Conservation (phyloP, 2,113 vertebrate genomes). For the Chloroceryle aenea region DNA sequence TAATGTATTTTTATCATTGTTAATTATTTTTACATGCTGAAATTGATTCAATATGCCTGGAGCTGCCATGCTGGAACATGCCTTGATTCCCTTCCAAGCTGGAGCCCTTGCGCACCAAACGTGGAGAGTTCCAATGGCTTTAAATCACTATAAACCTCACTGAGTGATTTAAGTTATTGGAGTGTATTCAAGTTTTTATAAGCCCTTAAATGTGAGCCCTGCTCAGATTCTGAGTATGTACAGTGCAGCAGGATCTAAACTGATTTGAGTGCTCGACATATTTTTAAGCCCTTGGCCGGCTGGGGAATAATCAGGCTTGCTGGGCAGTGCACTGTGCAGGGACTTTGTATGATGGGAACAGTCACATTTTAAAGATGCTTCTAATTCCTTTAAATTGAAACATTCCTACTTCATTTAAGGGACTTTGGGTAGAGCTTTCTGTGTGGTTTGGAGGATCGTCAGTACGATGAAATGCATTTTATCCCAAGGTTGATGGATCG, state of each 20-base stretch:
- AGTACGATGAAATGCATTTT: background rate
- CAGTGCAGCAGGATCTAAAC: constrained; percentile 63
- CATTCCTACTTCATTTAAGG: constrained; percentile 46
- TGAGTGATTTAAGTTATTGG: constrained; percentile 74
- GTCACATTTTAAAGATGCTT: constrained; percentile 61
- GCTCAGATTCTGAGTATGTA: constrained; percentile 45
- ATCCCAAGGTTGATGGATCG: background rate
- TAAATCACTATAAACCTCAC: constrained; percentile 70
- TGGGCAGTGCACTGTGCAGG: background rate
- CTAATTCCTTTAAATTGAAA: constrained; percentile 63
- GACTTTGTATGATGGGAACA: constrained; percentile 14
- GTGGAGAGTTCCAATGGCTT: constrained; percentile 66
- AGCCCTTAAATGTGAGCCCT: constrained; percentile 61
- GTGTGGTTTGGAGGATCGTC: background rate
- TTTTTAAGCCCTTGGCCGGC: constrained; percentile 33
- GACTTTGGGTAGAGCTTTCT: background rate
- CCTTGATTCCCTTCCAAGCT: constrained; percentile 68
- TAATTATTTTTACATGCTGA: constrained; percentile 75
- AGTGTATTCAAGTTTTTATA: constrained; percentile 72
- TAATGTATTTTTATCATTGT: constrained; percentile 73
- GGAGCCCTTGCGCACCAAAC: constrained; percentile 44
- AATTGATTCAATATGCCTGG: constrained; percentile 75
- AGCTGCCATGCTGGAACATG: constrained; percentile 70
- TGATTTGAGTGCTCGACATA: constrained; percentile 61
- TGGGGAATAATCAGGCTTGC: constrained; percentile 52